Evolutionary conservation across 2,797 vertebrate species (phyloP), one percentile per base, ranked within the genome.

Genomic region (Dendrocincla fuliginosa): DNA sequence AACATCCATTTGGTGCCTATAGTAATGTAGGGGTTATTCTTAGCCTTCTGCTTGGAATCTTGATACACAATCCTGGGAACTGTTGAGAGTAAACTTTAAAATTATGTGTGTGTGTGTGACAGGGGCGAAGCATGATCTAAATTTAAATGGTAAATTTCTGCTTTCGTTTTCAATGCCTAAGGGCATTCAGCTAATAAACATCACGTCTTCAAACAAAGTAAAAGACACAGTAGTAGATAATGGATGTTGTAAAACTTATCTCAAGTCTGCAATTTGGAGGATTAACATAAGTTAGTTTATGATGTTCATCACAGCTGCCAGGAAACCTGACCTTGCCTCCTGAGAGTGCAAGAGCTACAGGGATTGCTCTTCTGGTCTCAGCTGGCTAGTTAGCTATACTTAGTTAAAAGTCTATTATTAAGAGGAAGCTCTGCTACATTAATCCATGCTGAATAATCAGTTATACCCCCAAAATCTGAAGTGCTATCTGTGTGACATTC

Each of bases 101-200:
- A 94, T 90, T 50, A n/a, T 74, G 65, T 56, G 35, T 63, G 60
- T 77, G 68, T 28, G 25, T 92, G 89, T 80, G 93, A 68, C 55
- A n/a, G 25, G 57, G 13, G 20, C 22, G 30, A 84, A 88, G 50
- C 46, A 89, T 18, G 77, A 56, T 89, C 94, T 93, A 93, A 95
- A 96, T 92, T 81, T 95, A 94, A 93, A 86, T 64, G 32, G 76
- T 67, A 60, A 91, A 94, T 55, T 95, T 91, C 83, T 94, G 71
- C 87, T 94, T 96, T 88, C 55, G 22, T 90, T 95, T 91, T 90
- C 83, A 91, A 7, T 42, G 67, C 33, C 76, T 86, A 39, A 86
- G 63, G 73, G 69, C 41, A 74, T 70, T 74, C 76, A 82, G 80
- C 67, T 95, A 70, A 93, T 93, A 94, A 93, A 86, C 44, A 60